These are phyloP conservation scores for Brienomyrus longianalis DNA, from an alignment of 2,113 vertebrate species.

Conservation along the genomic window DNA sequence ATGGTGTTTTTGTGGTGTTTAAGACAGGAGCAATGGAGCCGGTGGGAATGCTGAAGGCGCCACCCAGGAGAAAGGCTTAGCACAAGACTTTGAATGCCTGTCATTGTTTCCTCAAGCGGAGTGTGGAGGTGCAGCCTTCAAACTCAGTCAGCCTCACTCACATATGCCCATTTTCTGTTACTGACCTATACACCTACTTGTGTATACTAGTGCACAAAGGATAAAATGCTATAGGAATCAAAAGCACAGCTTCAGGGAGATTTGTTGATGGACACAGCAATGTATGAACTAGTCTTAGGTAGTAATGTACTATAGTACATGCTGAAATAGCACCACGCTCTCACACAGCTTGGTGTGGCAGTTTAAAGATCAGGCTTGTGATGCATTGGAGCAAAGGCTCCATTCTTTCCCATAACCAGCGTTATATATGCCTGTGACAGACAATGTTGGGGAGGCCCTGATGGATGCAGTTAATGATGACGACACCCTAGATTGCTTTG, in stretches of 20 bases:
- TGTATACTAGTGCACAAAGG: background rate
- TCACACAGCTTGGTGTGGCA: background rate
- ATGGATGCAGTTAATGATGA: background rate
- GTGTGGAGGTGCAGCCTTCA: background rate
- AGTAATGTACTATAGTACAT: background rate
- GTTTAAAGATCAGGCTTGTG: background rate
- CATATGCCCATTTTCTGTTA: background rate
- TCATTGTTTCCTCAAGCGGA: background rate
- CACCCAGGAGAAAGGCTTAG: background rate
- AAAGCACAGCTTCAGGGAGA: background rate
- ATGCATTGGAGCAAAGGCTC: background rate
- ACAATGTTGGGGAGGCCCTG: background rate
- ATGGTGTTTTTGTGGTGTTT: background rate
- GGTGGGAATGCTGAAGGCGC: background rate
- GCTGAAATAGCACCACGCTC: background rate
- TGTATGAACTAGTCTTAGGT: background rate
- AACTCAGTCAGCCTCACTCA: background rate
- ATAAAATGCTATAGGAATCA: background rate
- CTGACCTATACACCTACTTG: background rate
- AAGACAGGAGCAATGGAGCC: background rate
- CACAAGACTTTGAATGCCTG: background rate
- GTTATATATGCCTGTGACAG: background rate
- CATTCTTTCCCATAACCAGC: background rate
- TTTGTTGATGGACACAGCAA: background rate
- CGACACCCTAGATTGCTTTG: background rate